phyloP scores from a whole-genome alignment of 2,888 invertebrate species.

The Ochlodes sylvanus region DNA sequence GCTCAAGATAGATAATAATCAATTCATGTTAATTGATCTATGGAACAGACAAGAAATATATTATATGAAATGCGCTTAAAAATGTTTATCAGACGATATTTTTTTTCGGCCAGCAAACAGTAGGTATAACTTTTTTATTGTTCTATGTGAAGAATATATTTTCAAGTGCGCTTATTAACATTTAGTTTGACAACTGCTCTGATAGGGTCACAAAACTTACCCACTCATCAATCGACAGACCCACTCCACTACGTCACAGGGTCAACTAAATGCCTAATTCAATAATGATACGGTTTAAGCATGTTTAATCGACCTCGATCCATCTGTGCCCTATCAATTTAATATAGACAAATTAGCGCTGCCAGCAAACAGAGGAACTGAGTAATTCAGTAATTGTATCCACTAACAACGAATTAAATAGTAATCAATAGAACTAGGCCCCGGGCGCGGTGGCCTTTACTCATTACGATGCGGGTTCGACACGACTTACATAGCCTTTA shows the following conservation, averaged over 20 bases:
- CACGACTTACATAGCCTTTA: conserved; percentile 38
- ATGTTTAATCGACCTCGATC: conserved; percentile 32
- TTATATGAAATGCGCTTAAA: not conserved
- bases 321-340: conserved; percentile 52
- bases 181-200: no score
- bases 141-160: no score
- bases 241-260: not conserved
- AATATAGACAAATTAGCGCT: conserved; percentile 53
- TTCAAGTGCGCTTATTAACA: not conserved
- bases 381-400: conserved; percentile 84
- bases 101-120: not conserved
- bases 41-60: not conserved
- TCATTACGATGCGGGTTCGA: conserved; percentile 52
- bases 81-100: not conserved
- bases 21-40: conserved; percentile 2
- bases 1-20: not conserved
- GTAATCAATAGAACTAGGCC: conserved; percentile 80
- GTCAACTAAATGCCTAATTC: not conserved
- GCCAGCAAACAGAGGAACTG: conserved; percentile 67
- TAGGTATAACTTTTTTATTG: no score
- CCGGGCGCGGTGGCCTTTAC: conserved; percentile 54
- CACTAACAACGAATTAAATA: conserved; percentile 82
- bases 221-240: no score
- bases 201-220: not conserved
- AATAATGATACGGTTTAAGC: conserved; percentile 1